phyloP scores from a whole-genome alignment of 2,888 invertebrate species.

The Cyrtodaria siliqua region DNA sequence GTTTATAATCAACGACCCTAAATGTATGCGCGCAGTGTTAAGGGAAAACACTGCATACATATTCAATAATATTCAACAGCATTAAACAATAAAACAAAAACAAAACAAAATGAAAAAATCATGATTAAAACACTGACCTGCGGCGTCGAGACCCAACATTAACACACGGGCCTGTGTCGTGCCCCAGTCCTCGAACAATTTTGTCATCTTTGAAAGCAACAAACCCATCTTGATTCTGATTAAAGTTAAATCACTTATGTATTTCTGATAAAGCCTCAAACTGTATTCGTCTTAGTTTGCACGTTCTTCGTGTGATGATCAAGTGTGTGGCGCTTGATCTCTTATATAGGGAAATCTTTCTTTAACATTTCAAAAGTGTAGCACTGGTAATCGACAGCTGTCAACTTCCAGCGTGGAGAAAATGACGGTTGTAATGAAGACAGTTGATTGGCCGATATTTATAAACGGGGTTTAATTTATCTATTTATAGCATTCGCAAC shows the following conservation, averaged over 20 bases:
- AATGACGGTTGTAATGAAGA: neutral
- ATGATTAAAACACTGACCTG: slow-evolving; percentile 70
- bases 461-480: no score
- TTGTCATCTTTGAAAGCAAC: slow-evolving; percentile 30
- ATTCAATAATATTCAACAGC: no score
- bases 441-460: slow-evolving; percentile 1
- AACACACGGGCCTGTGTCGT: slow-evolving; percentile 75
- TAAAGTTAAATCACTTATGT: neutral
- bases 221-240: slow-evolving; percentile 33
- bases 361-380: neutral
- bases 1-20: no score
- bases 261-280: no score
- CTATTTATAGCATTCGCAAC: no score
- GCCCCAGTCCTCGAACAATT: slow-evolving; percentile 52
- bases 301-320: no score
- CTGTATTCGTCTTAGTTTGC: no score
- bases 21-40: no score
- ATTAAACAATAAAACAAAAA: no score
- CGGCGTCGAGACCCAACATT: slow-evolving; percentile 83
- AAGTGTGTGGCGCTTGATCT: neutral
- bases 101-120: no score
- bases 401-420: slow-evolving; percentile 7
- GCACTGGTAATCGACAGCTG: slow-evolving; percentile 1
- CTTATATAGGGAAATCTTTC: neutral
- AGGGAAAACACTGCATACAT: no score